Percentiles rank a stretch among this genome's conserved stretches.
phyloP scores from a whole-genome alignment of 1,140 invertebrate genomes.

The Bombus cullumanus region DNA sequence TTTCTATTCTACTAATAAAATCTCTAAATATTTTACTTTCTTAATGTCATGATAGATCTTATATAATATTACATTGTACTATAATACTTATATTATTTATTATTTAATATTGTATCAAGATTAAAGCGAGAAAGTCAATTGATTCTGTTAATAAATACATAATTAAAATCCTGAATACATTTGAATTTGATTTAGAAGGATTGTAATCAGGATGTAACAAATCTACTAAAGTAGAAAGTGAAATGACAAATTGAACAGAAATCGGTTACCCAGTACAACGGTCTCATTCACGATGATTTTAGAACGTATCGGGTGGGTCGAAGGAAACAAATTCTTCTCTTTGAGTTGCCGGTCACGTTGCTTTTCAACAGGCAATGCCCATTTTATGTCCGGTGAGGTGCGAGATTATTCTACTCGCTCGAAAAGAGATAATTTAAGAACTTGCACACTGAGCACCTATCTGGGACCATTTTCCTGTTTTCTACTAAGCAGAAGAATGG shows the following conservation, averaged over 20 bases:
- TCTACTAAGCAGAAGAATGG: neutral
- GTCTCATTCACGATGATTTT: neutral
- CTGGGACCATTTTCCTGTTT: no score
- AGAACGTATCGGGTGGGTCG: neutral
- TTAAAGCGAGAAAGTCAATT: no score
- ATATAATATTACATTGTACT: no score
- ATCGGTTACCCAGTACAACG: neutral
- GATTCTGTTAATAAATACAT: neutral
- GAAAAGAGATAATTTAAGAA: neutral
- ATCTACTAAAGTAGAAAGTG: neutral
- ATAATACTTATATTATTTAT: no score
- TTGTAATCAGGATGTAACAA: neutral
- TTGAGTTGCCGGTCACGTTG: conserved; percentile 5
- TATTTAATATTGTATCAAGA: no score
- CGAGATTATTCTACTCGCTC: conserved; percentile 7
- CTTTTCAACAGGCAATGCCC: conserved; percentile 7
- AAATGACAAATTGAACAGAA: conserved; percentile 22
- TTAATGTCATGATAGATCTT: no score
- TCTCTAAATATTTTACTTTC: no score
- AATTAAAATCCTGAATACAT: neutral
- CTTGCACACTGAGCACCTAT: neutral
- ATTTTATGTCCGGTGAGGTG: conserved; percentile 14
- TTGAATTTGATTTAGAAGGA: neutral
- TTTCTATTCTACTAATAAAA: no score
- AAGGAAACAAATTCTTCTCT: conserved; percentile 19